phyloP scores from a whole-genome alignment of 2,888 invertebrate genomes.

The Altica lythri region DNA sequence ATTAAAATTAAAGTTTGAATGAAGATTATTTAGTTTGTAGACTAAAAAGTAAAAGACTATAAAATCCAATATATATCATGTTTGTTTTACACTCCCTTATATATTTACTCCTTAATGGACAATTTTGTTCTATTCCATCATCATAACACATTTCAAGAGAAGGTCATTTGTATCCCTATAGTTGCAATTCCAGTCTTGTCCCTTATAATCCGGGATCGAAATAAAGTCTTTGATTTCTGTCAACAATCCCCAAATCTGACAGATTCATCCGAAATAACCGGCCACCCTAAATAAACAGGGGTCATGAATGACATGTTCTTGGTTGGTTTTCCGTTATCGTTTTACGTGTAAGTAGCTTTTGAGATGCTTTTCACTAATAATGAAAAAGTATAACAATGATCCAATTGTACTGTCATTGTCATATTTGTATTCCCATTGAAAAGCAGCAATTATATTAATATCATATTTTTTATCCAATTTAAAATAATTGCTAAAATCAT shows the following conservation, averaged over 20 bases:
- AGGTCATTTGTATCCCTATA: conserved; percentile 19
- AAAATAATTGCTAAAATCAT: too few species aligned
- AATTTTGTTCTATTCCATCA: conserved; percentile 14
- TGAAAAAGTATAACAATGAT: too few species aligned
- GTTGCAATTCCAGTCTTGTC: conserved; percentile 42
- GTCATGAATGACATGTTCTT: conserved; percentile 38
- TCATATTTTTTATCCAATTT: too few species aligned
- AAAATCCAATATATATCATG: too few species aligned
- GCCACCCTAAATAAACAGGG: conserved; percentile 49
- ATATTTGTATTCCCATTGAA: too few species aligned
- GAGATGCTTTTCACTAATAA: conserved; percentile 7
- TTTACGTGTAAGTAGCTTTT: conserved; percentile 16
- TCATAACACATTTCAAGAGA: conserved; percentile 14
- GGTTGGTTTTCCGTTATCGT: conserved; percentile 18
- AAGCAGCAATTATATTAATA: too few species aligned
- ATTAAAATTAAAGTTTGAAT: background rate
- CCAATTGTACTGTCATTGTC: too few species aligned
- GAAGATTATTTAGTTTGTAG: background rate
- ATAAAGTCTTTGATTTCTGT: conserved; percentile 48
- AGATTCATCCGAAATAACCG: conserved; percentile 42
- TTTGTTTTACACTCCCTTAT: background rate
- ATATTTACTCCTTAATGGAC: background rate
- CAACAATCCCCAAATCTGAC: conserved; percentile 44
- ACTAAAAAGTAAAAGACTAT: too few species aligned
- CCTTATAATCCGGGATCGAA: conserved; percentile 46